Percentiles rank a stretch among this genome's conserved stretches.
These are phyloP conservation scores for Rhabdophis nuchalis DNA, from an alignment of 2,797 vertebrate genomes.

Conservation along the genomic window DNA sequence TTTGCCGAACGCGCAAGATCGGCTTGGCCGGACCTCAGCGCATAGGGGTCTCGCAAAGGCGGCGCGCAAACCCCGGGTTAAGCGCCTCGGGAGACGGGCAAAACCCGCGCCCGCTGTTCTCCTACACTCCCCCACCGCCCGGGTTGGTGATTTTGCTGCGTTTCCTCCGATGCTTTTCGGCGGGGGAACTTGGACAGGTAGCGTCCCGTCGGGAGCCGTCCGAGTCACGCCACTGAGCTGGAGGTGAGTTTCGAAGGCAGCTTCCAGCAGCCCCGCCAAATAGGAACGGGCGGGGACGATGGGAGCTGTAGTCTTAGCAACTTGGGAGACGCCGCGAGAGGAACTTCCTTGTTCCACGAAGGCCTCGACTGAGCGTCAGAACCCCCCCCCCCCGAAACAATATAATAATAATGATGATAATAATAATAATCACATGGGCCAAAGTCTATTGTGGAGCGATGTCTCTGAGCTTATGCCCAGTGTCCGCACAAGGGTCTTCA, in stretches of 20 bases:
- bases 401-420: too few species aligned
- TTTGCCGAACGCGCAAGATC: neutral
- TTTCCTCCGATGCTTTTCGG: neutral
- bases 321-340: neutral
- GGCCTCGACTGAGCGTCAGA: neutral
- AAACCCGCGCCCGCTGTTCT: neutral
- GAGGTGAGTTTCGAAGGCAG: neutral
- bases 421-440: neutral
- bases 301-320: neutral
- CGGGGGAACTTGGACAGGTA: neutral
- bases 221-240: neutral
- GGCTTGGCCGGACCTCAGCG: neutral
- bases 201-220: neutral
- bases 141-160: neutral
- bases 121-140: neutral
- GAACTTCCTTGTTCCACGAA: neutral
- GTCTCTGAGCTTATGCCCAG: neutral
- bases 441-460: neutral
- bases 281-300: neutral
- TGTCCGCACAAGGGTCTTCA: neutral
- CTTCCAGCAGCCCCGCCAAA: neutral
- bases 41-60: neutral
- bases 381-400: neutral
- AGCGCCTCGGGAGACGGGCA: neutral
- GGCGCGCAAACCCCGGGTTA: neutral